Evolutionary conservation across 2,888 invertebrate genomes (phyloP).

Genomic region (Ecliptopera silaceata): DNA sequence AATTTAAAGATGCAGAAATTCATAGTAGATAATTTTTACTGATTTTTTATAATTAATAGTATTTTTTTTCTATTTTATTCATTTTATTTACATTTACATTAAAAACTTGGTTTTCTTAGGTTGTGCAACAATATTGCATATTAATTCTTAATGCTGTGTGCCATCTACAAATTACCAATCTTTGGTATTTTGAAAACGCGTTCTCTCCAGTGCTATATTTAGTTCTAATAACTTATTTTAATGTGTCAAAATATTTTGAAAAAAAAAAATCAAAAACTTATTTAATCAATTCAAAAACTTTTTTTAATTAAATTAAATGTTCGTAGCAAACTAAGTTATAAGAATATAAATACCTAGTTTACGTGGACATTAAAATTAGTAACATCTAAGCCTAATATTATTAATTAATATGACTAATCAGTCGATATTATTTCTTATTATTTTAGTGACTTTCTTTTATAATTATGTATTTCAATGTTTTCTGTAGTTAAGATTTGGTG

Average conservation of each 20-base stretch:
- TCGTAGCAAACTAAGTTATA: neutral
- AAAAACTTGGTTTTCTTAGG: constrained; percentile 36
- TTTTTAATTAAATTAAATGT: constrained; percentile 20
- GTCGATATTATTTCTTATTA: neutral
- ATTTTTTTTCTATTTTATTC: too few species aligned
- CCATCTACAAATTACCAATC: constrained; percentile 19
- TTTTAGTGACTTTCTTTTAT: neutral
- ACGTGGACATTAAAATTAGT: neutral
- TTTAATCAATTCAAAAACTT: constrained; percentile 20
- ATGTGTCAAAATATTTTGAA: constrained; percentile 7
- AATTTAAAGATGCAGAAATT: too few species aligned
- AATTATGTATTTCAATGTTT: neutral
- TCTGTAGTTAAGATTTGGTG: constrained; percentile 7
- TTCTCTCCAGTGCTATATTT: constrained; percentile 14
- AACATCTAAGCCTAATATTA: neutral
- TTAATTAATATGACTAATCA: neutral
- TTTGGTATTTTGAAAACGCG: neutral
- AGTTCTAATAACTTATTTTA: constrained; percentile 1
- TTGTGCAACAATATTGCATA: constrained; percentile 55
- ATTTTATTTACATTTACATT: too few species aligned
- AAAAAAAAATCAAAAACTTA: neutral
- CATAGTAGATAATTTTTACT: too few species aligned
- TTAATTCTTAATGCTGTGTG: constrained; percentile 19
- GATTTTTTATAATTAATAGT: too few species aligned
- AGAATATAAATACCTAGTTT: too few species aligned